Evolutionary conservation across 2,888 invertebrate species (phyloP).

Genomic region (Lissocephala sabroskyi): DNA sequence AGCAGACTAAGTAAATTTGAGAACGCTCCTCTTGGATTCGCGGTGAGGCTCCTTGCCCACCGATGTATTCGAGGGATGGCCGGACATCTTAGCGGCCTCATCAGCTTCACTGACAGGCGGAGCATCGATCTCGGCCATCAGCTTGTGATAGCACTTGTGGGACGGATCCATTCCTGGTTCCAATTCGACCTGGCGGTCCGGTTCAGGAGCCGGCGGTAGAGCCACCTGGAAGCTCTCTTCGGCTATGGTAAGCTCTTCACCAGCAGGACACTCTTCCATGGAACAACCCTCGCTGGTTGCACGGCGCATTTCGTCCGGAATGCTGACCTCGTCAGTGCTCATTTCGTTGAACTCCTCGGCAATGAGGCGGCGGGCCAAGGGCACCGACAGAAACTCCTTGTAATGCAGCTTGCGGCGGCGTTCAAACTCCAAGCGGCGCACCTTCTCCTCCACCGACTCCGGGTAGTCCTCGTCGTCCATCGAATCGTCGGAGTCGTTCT

Average conservation of each 20-base stretch:
- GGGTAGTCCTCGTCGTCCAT: constrained; percentile 76
- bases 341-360: constrained; percentile 91
- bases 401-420: constrained; percentile 96
- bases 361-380: constrained; percentile 90
- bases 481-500: constrained; percentile 72
- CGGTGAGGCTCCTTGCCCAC: too few relatives aligned
- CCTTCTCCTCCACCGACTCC: constrained; percentile 78
- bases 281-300: constrained; percentile 4
- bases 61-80: too few relatives aligned
- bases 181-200: constrained; percentile 7
- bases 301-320: background rate
- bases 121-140: constrained; percentile 20
- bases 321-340: constrained; percentile 73
- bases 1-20: background rate
- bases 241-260: background rate
- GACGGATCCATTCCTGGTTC: constrained; percentile 29
- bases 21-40: background rate
- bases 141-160: constrained; percentile 41
- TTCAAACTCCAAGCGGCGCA: constrained; percentile 86
- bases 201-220: constrained; percentile 30
- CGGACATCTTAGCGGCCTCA: background rate
- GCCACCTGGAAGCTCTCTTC: background rate
- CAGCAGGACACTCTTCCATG: constrained; percentile 4
- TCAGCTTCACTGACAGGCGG: too few relatives aligned
- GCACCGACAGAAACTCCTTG: constrained; percentile 95